A percentile compares a stretch with the other conserved stretches of the same genome.
Evolutionary conservation across 1,140 invertebrate genomes (phyloP).

Genomic region (Ericerus pela): DNA sequence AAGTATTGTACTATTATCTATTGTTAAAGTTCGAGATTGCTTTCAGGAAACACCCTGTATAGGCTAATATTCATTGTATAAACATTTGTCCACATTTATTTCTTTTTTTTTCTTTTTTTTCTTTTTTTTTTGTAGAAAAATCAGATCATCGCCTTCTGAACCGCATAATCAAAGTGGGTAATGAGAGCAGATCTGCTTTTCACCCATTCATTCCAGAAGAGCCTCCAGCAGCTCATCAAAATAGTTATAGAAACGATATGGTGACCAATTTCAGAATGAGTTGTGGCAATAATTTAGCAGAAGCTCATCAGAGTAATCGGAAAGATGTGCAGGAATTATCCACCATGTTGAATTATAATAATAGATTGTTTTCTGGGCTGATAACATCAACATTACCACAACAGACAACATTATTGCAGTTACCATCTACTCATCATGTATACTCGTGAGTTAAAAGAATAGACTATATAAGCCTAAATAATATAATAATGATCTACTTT

Average conservation of each 20-base stretch:
- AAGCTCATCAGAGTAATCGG: conserved; percentile 2
- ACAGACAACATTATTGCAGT: not conserved
- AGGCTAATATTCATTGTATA: no score
- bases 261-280: not conserved
- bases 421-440: conserved; percentile 1
- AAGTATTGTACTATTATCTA: no score
- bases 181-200: conserved; percentile 4
- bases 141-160: not conserved
- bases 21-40: no score
- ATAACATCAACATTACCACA: not conserved
- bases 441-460: conserved; percentile 4
- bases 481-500: no score
- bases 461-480: no score
- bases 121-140: not conserved
- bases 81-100: no score
- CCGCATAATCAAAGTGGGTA: not conserved
- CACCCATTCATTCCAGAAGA: conserved; percentile 13
- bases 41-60: no score
- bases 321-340: not conserved
- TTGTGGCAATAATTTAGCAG: conserved; percentile 1
- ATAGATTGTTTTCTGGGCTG: conserved; percentile 3
- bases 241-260: conserved; percentile 1
- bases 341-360: not conserved
- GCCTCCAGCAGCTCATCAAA: conserved; percentile 19
- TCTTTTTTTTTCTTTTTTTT: no score